A percentile compares a stretch with the other conserved stretches of the same genome.
phyloP scores from a whole-genome alignment of 2,113 vertebrate species.

The Caranx melampygus region DNA sequence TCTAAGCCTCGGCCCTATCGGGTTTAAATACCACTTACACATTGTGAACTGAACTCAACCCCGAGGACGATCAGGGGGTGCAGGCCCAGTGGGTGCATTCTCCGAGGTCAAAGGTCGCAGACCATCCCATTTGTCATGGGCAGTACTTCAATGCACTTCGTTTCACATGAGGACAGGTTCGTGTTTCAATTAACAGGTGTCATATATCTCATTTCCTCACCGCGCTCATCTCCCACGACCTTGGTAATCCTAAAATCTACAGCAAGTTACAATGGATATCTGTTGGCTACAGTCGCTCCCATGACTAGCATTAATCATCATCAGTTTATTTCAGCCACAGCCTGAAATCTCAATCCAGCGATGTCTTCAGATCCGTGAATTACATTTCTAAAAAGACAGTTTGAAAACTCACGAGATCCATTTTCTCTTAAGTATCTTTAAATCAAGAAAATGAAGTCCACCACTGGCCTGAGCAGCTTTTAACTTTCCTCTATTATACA shows the following conservation, averaged over 20 bases:
- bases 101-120: conserved; percentile 57
- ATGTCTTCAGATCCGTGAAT: neutral
- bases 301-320: neutral
- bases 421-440: neutral
- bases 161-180: conserved; percentile 57
- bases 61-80: conserved; percentile 37
- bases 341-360: neutral
- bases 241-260: conserved; percentile 38
- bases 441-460: conserved; percentile 7
- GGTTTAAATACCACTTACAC: conserved; percentile 67
- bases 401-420: neutral
- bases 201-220: conserved; percentile 55
- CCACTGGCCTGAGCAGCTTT: neutral
- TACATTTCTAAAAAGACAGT: neutral
- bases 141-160: conserved; percentile 49
- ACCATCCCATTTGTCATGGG: conserved; percentile 65
- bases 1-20: conserved; percentile 66
- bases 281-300: conserved; percentile 10
- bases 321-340: conserved; percentile 1
- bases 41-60: conserved; percentile 68
- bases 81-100: conserved; percentile 50
- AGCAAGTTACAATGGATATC: conserved; percentile 30
- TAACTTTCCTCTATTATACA: conserved; percentile 4
- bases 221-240: conserved; percentile 46
- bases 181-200: conserved; percentile 73